Base-by-base conservation (phyloP, 2,888 invertebrate species). In the Steinernema hermaphroditum region DNA sequence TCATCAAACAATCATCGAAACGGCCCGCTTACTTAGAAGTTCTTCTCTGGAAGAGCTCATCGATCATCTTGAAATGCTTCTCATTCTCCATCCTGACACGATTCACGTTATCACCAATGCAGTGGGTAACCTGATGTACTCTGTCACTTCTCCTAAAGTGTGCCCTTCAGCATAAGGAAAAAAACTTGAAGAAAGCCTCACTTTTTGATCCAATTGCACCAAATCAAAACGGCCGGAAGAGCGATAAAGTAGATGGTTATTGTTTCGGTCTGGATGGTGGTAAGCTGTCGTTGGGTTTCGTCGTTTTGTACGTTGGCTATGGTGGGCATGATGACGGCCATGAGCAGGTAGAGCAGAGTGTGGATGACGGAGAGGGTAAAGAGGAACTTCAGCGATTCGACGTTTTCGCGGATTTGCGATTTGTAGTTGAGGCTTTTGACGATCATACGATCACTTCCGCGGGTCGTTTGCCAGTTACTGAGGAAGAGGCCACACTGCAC, bases 181-280 rank as follows among this genome's bases (percentile, higher is more conserved):
- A n/a, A n/a, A n/a, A n/a, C n/a, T n/a, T n/a, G n/a, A n/a, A n/a
- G n/a, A 19, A 19, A 16, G 9, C 6, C 46, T 16, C 54, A 27
- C 54, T 12, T 54, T 54, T 54, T 54, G 24, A 22, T 14, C 22
- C 22, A 54, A 24, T 27, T 54, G 2, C 54, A 6, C 54, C 54
- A 54, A 16, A 27, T 2, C 6, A 27, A 6, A 4, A 54, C 54
- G 24, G 19, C 12, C 9, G 54, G 54, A 27, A 54, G 54, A 6
- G 27, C 54, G 16, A 54, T 22, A 24, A 54, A 54, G 54, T 54
- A 27, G 54, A 54, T 54, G 27, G 54, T 54, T 22, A 54, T 54
- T 6, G 19, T 14, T 27, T 54, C 54, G 54, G 27, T 27, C 9
- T 8, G 4, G 54, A 27, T 54, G 2, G 54, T 54, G n/a, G 54